phyloP scores from a whole-genome alignment of 2,888 invertebrate species.

The Drosophila testacea region DNA sequence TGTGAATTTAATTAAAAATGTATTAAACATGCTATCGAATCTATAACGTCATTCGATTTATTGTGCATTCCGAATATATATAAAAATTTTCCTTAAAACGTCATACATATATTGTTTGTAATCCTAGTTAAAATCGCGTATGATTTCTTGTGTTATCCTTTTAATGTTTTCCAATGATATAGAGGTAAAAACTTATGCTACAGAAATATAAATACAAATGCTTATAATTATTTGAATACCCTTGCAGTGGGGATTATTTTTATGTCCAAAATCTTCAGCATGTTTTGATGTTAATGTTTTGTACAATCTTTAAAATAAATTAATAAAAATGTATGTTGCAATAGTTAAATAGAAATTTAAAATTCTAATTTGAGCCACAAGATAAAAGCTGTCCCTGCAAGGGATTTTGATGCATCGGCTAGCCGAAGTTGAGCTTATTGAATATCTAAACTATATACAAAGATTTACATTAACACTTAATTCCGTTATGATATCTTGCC shows the following conservation, averaged over 20 bases:
- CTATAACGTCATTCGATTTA: slow-evolving; percentile 38
- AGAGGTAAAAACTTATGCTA: slow-evolving; percentile 43
- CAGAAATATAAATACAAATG: slow-evolving; percentile 39
- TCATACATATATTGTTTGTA: slow-evolving; percentile 15
- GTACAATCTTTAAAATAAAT: slow-evolving; percentile 1
- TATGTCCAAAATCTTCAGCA: background rate
- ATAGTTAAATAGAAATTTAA: background rate
- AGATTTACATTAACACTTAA: slow-evolving; percentile 46
- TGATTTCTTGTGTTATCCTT: slow-evolving; percentile 5
- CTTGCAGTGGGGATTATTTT: slow-evolving; percentile 14
- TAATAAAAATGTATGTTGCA: too few relatives aligned
- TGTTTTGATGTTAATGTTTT: background rate
- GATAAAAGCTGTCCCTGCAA: slow-evolving; percentile 18
- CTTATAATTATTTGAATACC: slow-evolving; percentile 6
- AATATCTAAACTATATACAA: slow-evolving; percentile 45
- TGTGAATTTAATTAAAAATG: slow-evolving; percentile 24
- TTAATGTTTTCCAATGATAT: slow-evolving; percentile 27
- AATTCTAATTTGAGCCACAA: background rate
- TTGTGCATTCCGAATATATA: slow-evolving; percentile 54
- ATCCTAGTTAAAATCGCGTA: slow-evolving; percentile 55
- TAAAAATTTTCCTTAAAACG: slow-evolving; percentile 54
- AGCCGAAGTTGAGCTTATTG: slow-evolving; percentile 48
- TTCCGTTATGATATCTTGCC: too few relatives aligned
- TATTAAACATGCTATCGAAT: slow-evolving; percentile 30
- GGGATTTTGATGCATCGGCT: slow-evolving; percentile 36